Conservation (phyloP, 1,140 invertebrate species). For the Drosophila tristis region DNA sequence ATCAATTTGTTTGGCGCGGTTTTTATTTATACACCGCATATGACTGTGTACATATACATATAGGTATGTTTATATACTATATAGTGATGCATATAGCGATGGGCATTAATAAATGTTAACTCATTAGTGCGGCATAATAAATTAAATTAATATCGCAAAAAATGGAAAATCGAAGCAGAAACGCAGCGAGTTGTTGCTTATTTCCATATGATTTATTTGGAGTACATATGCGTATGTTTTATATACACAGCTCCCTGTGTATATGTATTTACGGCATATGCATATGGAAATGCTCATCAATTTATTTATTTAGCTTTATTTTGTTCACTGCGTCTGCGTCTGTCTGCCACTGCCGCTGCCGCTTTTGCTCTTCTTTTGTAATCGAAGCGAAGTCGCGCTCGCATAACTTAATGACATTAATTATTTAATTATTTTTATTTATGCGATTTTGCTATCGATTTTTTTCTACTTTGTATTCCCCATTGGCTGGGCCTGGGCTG, state of each 20-base stretch:
- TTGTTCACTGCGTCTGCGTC: too few species aligned
- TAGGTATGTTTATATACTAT: slow-evolving; percentile 1
- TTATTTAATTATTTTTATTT: slow-evolving; percentile 82
- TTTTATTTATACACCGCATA: slow-evolving; percentile 51
- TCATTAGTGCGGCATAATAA: slow-evolving; percentile 70
- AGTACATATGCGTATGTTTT: slow-evolving; percentile 23
- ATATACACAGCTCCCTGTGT: slow-evolving; percentile 8
- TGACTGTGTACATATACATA: slow-evolving; percentile 13
- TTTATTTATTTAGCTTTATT: slow-evolving; percentile 3
- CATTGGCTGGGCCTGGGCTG: too few species aligned
- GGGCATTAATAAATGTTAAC: slow-evolving; percentile 73
- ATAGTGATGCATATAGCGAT: slow-evolving; percentile 4
- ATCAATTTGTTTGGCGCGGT: slow-evolving; percentile 59
- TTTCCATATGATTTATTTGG: slow-evolving; percentile 75
- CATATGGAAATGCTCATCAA: slow-evolving; percentile 28
- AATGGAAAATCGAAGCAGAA: slow-evolving; percentile 46
- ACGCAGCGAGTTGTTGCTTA: slow-evolving; percentile 36
- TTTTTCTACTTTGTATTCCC: slow-evolving; percentile 19
- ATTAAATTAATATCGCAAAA: slow-evolving; percentile 57
- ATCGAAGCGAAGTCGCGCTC: slow-evolving; percentile 43
- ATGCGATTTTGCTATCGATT: slow-evolving; percentile 50
- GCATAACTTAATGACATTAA: slow-evolving; percentile 78
- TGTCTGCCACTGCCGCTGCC: not conserved
- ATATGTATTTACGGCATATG: not conserved
- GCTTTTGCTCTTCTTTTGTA: slow-evolving; percentile 30